A percentile compares a stretch with the other conserved stretches of the same genome.
These are phyloP conservation scores for Scaptomyza polygonia DNA, from an alignment of 2,888 invertebrate genomes.

Conservation along the genomic window DNA sequence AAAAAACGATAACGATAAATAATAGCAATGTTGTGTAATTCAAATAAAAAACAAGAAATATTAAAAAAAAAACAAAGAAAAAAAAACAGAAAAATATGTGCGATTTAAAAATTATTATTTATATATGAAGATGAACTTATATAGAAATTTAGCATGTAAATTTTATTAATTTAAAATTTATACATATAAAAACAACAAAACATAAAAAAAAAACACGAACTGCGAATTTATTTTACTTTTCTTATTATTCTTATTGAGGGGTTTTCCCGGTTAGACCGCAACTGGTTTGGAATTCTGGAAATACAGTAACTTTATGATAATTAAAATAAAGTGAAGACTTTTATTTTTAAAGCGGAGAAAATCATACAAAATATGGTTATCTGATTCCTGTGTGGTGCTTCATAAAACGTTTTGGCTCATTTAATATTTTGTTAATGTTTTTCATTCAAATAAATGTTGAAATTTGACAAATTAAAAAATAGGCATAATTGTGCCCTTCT, in stretches of 20 bases:
- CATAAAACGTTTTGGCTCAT: no score
- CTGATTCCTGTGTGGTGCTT: no score
- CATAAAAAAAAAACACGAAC: slow-evolving; percentile 44
- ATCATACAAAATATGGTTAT: no score
- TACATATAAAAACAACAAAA: slow-evolving; percentile 57
- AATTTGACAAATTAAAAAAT: no score
- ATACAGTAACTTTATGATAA: no score
- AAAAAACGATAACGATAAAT: slow-evolving; percentile 67
- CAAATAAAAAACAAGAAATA: slow-evolving; percentile 66
- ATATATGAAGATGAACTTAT: slow-evolving; percentile 75
- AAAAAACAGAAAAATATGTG: slow-evolving; percentile 50
- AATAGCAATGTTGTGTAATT: slow-evolving; percentile 77
- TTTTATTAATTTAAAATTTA: slow-evolving; percentile 79
- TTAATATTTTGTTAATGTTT: no score
- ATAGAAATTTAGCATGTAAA: slow-evolving; percentile 79
- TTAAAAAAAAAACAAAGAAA: slow-evolving; percentile 51
- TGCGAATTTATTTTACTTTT: slow-evolving; percentile 56
- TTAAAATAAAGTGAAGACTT: no score
- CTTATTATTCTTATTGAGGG: background rate
- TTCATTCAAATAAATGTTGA: no score
- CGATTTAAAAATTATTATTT: slow-evolving; percentile 76
- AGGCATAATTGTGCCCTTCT: no score
- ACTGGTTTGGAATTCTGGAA: no score
- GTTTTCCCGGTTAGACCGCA: no score
- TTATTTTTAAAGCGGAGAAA: no score